phyloP scores from a whole-genome alignment of 2,113 vertebrate species.

The Percopsis transmontana region DNA sequence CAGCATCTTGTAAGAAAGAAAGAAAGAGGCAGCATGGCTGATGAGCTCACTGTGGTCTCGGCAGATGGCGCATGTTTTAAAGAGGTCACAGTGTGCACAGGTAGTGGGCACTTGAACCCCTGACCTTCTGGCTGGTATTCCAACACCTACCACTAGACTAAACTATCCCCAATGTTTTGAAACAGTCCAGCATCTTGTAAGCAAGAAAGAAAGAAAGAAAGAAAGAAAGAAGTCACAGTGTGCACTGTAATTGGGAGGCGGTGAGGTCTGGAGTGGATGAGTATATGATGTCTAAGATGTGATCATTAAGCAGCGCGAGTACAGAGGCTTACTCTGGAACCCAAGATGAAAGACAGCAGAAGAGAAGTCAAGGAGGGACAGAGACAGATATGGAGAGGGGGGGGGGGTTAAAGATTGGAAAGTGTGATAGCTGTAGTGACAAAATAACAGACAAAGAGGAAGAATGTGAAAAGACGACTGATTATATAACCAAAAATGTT shows the following conservation, averaged over 20 bases:
- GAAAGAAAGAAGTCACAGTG: conserved; percentile 19
- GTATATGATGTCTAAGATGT: no score
- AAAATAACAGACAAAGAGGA: conserved; percentile 15
- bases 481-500: conserved; percentile 40
- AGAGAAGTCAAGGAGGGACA: conserved; percentile 29
- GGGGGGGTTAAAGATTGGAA: neutral
- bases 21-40: no score
- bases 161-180: no score
- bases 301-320: conserved; percentile 55
- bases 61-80: no score
- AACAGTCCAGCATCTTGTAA: neutral
- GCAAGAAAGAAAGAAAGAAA: neutral
- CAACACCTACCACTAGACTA: no score
- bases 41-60: no score
- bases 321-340: conserved; percentile 42
- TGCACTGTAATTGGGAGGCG: conserved; percentile 62
- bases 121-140: no score
- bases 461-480: neutral
- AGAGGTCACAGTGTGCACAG: no score
- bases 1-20: neutral
- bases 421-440: neutral
- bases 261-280: conserved; percentile 46
- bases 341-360: conserved; percentile 6
- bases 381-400: conserved; percentile 10
- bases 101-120: no score